phyloP scores from a whole-genome alignment of 2,797 vertebrate genomes.

The Mormyrops attenuatus region DNA sequence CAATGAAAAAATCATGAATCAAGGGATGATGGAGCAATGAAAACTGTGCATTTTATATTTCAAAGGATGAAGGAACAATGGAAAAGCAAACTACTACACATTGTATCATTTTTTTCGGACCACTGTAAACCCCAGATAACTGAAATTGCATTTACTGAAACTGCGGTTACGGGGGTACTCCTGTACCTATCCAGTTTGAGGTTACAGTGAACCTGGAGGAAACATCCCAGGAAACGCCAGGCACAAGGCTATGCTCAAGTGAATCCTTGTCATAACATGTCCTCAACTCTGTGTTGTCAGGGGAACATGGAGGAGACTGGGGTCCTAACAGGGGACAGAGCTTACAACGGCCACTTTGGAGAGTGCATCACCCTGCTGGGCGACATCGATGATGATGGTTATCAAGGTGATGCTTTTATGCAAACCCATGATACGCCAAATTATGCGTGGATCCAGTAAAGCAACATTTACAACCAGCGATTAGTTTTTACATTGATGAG shows the following conservation, averaged over 20 bases:
- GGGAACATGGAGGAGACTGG: slow-evolving; percentile 81
- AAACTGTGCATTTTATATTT: neutral
- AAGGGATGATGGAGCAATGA: neutral
- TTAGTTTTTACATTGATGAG: neutral
- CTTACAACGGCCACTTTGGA: slow-evolving; percentile 93
- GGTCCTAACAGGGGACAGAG: slow-evolving; percentile 66
- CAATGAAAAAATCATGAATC: neutral
- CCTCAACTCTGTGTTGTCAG: slow-evolving; percentile 51
- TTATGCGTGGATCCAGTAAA: neutral
- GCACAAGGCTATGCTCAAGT: neutral
- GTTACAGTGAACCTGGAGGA: neutral
- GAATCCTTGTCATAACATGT: neutral
- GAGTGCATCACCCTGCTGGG: slow-evolving; percentile 81
- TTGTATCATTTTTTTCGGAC: neutral
- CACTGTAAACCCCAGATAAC: neutral
- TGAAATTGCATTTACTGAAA: neutral
- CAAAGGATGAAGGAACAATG: neutral
- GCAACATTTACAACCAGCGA: neutral
- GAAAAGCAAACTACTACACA: neutral
- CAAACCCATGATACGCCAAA: neutral
- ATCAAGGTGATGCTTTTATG: slow-evolving; percentile 65
- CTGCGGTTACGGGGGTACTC: neutral
- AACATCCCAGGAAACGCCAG: neutral
- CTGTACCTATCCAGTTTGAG: neutral
- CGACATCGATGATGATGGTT: slow-evolving; percentile 92